Base-by-base conservation (phyloP, 2,797 vertebrate genomes). In the Rhynchotus rufescens region DNA sequence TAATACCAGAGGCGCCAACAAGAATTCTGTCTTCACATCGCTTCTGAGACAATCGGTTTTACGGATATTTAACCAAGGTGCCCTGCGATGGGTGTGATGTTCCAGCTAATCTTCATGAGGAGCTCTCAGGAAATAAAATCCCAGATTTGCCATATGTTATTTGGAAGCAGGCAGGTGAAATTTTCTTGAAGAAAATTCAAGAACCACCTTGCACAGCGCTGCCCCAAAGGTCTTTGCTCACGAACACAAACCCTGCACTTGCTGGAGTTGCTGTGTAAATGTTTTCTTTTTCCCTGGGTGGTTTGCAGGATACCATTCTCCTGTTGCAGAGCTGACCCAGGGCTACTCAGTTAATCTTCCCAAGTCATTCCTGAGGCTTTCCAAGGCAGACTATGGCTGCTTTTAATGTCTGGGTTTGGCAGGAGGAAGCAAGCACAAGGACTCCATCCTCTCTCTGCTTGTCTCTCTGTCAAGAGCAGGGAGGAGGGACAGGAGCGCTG, bases 1-100 rank as follows among this genome's bases (percentile, higher is more conserved):
- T 96, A 75, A 79, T 56, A 86, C 93, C 51, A 44, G 91, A 69
- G 76, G 64, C 3, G 8, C 44, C 26, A 17, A 86, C 74, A 62
- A 0, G 60, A 88, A 22, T 86, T 75, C 67, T 84, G 72, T 62
- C 93, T 87, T 81, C 82, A 86, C 62, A 86, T 0, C 2, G 44
- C 81, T 88, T 69, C 86, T 38, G 77, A 91, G 62, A 81, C 91
- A 92, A 81, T 44, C 25, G 36, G 0, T 25, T 90, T 83, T 73
- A 85, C 22, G 20, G 5, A 17, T 26, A 19, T 60, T 84, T 86
- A 49, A n/a, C 65, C 0, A 0, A 2, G 40, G 34, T 45, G 45
- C 25, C 44, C 47, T 52, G 47, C 0, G 5, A 36, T 51, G 52
- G 20, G 26, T 52, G 51, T 0, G 3, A 71, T 8, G n/a, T 28